These are phyloP conservation scores for Rhopalosiphum nymphaeae DNA, from an alignment of 2,888 invertebrate species.

Conservation along the genomic window DNA sequence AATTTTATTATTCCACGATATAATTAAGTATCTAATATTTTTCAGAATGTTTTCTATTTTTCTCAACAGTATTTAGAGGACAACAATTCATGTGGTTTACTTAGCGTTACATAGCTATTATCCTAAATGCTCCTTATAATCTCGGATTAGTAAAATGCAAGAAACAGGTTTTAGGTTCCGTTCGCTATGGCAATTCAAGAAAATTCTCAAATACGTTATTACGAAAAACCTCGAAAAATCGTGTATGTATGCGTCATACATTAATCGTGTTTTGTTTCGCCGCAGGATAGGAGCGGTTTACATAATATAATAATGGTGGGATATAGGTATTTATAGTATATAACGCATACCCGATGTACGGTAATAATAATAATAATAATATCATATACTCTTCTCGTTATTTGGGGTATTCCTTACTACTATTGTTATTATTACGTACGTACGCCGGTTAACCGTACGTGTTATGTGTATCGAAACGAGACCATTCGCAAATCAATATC, in stretches of 20 bases:
- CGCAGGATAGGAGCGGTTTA: not conserved
- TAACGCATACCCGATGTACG: not conserved
- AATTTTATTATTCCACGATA: not conserved
- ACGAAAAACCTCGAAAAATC: not conserved
- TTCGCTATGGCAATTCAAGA: not conserved
- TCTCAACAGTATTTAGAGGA: not conserved
- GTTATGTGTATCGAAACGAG: constrained; percentile 14
- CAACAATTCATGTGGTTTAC: too few species aligned
- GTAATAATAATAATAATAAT: not conserved
- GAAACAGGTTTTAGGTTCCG: not conserved
- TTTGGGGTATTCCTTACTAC: not conserved
- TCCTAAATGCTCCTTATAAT: not conserved
- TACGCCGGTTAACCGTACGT: constrained; percentile 12
- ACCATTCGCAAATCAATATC: not conserved
- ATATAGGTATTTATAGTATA: not conserved
- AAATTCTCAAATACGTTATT: not conserved
- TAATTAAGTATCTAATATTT: not conserved
- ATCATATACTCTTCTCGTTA: not conserved
- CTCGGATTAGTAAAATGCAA: not conserved
- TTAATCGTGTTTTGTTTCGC: not conserved
- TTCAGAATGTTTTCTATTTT: not conserved
- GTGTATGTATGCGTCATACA: not conserved
- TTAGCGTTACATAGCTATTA: not conserved
- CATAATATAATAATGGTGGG: not conserved
- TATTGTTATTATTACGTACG: not conserved